Conservation (phyloP, 2,113 vertebrate species). For the Turdus rufiventris region DNA sequence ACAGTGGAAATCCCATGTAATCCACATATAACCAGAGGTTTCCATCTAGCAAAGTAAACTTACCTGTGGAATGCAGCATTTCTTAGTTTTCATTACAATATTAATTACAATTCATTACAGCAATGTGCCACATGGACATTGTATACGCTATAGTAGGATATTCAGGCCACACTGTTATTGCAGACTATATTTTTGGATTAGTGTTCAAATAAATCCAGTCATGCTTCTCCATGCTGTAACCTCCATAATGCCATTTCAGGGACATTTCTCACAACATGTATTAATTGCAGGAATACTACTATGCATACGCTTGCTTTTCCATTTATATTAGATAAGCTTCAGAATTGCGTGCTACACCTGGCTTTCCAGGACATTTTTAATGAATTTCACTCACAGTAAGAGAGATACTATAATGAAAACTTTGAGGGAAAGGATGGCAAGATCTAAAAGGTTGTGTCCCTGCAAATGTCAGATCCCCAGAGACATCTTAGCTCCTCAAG, state of each 20-base stretch:
- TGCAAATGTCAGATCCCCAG: neutral
- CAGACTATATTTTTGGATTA: neutral
- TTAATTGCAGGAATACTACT: neutral
- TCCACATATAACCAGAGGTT: neutral
- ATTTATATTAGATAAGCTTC: neutral
- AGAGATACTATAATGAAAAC: neutral
- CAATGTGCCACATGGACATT: neutral
- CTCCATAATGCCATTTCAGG: neutral
- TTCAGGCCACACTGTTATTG: neutral
- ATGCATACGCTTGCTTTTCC: neutral
- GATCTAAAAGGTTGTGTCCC: neutral
- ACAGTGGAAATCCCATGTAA: rapidly evolving
- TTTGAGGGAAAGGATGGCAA: neutral
- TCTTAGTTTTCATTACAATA: neutral
- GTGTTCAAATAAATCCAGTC: neutral
- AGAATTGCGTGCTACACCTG: neutral
- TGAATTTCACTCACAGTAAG: neutral
- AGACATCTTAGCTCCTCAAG: neutral
- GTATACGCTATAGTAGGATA: neutral
- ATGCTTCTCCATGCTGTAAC: neutral
- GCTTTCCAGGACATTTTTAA: neutral
- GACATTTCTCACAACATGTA: neutral
- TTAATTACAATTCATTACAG: neutral
- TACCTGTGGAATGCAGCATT: neutral
- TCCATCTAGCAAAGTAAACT: neutral